phyloP scores from a whole-genome alignment of 2,797 vertebrate genomes.

The Masticophis lateralis region DNA sequence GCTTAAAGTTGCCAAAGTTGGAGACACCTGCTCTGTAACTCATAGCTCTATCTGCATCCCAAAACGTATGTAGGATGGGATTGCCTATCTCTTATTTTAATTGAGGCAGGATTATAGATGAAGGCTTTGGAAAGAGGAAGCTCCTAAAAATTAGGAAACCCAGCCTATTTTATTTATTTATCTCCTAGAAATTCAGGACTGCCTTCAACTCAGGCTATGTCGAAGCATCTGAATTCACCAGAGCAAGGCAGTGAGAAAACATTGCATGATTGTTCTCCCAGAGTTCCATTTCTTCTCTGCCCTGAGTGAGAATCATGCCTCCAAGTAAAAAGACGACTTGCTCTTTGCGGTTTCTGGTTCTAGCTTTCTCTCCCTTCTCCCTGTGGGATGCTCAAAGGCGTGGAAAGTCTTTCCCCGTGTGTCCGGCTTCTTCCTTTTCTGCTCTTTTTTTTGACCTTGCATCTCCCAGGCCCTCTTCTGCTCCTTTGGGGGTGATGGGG shows the following conservation, averaged over 20 bases:
- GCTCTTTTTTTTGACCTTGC: slow-evolving; percentile 1
- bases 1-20: no score
- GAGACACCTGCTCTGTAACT: not conserved
- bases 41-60: not conserved
- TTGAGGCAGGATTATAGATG: not conserved
- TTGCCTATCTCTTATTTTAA: not conserved
- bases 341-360: slow-evolving; percentile 37
- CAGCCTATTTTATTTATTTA: not conserved
- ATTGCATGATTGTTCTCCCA: not conserved
- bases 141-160: not conserved
- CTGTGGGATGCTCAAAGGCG: slow-evolving; percentile 44
- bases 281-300: not conserved
- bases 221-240: not conserved
- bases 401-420: slow-evolving; percentile 81
- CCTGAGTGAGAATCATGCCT: slow-evolving; percentile 77
- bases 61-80: not conserved
- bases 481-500: not conserved
- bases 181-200: not conserved
- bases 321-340: slow-evolving; percentile 68
- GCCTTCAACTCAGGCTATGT: not conserved
- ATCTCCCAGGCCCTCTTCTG: slow-evolving; percentile 40
- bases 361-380: not conserved
- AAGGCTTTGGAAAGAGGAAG: not conserved
- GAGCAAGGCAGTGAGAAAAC: not conserved
- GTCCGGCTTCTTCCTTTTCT: slow-evolving; percentile 76